Base-by-base conservation (phyloP, 2,797 vertebrate species). In the Hafferia zeledoni region DNA sequence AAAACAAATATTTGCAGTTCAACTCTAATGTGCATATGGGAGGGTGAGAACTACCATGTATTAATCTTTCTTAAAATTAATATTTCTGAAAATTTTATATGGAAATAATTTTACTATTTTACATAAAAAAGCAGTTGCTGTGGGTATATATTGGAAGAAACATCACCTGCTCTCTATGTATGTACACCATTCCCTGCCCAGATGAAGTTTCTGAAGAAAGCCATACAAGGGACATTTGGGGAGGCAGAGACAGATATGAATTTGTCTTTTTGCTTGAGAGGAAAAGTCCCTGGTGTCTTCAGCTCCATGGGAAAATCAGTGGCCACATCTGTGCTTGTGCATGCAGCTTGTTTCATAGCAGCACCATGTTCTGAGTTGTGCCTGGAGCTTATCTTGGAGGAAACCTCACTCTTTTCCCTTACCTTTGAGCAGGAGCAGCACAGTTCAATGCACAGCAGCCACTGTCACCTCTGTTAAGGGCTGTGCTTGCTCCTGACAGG, bases 1-100 rank as follows among this genome's bases (percentile, higher is more conserved):
- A 94, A 80, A 95, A 85, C 27, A 89, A 90, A 44, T 89, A 92
- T 85, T 95, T 84, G 75, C 61, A 23, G 47, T 84, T 89, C 68
- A 60, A 18, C 33, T 37, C 56, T 25, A 53, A 39, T 53, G 13
- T 30, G 24, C 5, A 17, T 28, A 64, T 9, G 12, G 18, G 52
- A 91, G 33, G 59, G 37, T 77, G 76, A 83, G 71, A 80, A 65
- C 53, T 49, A 83, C 27, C 33, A 35, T 41, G 20, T 33, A 88
- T 79, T 81, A 65, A 46, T 43, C 25, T 76, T 87, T 60, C 63
- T 82, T 79, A 53, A 69, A 74, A 82, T 56, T 47, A 81, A 60
- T 72, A 0, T 31, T 69, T 77, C 60, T 64, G 74, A 25, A 83
- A 57, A 49, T 27, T 49, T 76, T 83, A 17, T 55, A 15, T n/a